These are phyloP conservation scores for Lumbricus terrestris DNA, from an alignment of 2,888 invertebrate genomes.

Conservation along the genomic window DNA sequence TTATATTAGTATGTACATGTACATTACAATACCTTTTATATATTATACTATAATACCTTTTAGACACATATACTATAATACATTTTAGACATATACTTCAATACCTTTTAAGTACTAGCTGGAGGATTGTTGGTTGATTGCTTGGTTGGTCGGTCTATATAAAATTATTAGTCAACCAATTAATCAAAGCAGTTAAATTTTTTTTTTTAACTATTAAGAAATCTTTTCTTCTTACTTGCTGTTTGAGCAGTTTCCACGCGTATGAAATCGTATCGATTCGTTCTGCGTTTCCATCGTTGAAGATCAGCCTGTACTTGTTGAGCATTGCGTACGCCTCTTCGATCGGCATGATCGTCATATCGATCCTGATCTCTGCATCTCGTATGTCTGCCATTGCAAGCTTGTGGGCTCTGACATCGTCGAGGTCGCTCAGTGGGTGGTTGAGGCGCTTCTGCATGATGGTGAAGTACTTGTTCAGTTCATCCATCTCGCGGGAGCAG, in stretches of 20 bases:
- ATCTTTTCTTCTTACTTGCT: slow-evolving; percentile 25
- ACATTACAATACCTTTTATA: too few species aligned
- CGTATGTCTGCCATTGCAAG: slow-evolving; percentile 78
- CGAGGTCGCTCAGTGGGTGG: slow-evolving; percentile 75
- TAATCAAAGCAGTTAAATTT: too few species aligned
- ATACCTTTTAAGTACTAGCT: too few species aligned
- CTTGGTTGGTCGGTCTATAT: too few species aligned
- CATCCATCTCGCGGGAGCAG: slow-evolving; percentile 59
- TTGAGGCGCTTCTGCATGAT: slow-evolving; percentile 87
- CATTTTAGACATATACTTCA: too few species aligned
- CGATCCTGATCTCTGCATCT: slow-evolving; percentile 93
- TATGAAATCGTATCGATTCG: slow-evolving; percentile 87
- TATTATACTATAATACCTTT: too few species aligned
- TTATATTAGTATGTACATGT: too few species aligned
- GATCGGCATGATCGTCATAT: slow-evolving; percentile 87
- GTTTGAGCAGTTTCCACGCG: slow-evolving; percentile 73
- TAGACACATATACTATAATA: too few species aligned
- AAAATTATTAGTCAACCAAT: too few species aligned
- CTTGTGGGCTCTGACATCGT: slow-evolving; percentile 91
- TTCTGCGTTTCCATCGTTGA: slow-evolving; percentile 86
- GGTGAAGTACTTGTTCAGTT: slow-evolving; percentile 78
- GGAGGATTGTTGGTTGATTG: too few species aligned
- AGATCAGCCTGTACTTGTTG: slow-evolving; percentile 79
- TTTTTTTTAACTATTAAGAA: too few species aligned
- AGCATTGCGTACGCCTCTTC: slow-evolving; percentile 93